Conservation (phyloP, 2,797 vertebrate genomes). For the Hemitrygon akajei region DNA sequence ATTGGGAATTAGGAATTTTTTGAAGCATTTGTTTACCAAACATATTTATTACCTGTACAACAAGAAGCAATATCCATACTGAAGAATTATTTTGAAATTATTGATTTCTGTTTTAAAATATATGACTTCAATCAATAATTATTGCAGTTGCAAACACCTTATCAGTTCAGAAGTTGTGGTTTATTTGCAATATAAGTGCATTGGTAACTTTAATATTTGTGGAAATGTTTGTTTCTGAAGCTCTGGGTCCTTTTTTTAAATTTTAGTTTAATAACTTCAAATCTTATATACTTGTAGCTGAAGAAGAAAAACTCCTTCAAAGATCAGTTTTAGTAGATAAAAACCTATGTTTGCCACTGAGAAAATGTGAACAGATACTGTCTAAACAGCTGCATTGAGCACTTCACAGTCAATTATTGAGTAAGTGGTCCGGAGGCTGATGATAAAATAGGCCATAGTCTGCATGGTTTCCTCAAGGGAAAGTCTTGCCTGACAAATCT, state of each 20-base stretch:
- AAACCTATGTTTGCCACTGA: neutral
- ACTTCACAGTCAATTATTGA: too few species aligned
- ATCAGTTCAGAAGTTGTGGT: neutral
- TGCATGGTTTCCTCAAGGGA: too few species aligned
- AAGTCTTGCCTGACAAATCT: too few species aligned
- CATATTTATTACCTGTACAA: neutral
- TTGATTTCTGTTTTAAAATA: neutral
- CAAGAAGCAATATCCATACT: neutral
- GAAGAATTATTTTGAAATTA: slow-evolving; percentile 8
- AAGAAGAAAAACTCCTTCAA: neutral
- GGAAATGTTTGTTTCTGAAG: neutral
- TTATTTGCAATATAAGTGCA: neutral
- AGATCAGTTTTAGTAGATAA: neutral
- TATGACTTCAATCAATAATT: neutral
- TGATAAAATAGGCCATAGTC: too few species aligned
- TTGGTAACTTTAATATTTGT: neutral
- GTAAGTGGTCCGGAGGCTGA: too few species aligned
- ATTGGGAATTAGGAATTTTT: neutral
- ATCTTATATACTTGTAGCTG: neutral
- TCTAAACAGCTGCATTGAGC: neutral
- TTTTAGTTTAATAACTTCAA: neutral
- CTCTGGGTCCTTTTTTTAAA: neutral
- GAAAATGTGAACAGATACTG: neutral
- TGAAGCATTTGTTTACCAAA: neutral
- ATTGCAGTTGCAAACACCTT: neutral